These are phyloP conservation scores for Oncorhynchus kisutch DNA, from an alignment of 2,113 vertebrate species.

Conservation along the genomic window DNA sequence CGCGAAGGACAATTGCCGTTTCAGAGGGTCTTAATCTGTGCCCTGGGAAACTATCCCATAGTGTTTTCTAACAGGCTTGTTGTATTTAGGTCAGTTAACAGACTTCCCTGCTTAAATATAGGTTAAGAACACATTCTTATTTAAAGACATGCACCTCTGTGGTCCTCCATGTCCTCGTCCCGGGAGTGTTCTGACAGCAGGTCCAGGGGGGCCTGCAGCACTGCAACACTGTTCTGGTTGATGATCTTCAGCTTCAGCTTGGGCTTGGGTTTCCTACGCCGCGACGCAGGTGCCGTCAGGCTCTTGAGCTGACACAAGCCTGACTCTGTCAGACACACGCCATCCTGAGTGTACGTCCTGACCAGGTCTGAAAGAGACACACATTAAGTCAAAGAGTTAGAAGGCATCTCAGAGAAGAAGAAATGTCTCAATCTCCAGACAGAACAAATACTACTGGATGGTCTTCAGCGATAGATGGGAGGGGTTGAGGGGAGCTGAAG, in stretches of 20 bases:
- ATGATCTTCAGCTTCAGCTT: slow-evolving; percentile 98
- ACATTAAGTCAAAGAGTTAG: not conserved
- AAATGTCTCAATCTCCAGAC: too few relatives aligned
- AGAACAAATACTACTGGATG: too few relatives aligned
- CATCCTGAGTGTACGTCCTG: slow-evolving; percentile 96
- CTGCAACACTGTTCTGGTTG: slow-evolving; percentile 98
- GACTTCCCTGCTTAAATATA: too few relatives aligned
- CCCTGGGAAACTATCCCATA: too few relatives aligned
- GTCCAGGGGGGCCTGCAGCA: slow-evolving; percentile 90
- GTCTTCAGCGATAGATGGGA: too few relatives aligned
- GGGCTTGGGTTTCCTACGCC: slow-evolving; percentile 91
- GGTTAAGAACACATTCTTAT: too few relatives aligned
- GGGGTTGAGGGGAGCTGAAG: too few relatives aligned
- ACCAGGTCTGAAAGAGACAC: slow-evolving; percentile 78
- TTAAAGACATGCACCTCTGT: slow-evolving; percentile 78
- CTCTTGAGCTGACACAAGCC: slow-evolving; percentile 96
- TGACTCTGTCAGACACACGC: slow-evolving; percentile 95
- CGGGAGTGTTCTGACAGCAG: slow-evolving; percentile 87
- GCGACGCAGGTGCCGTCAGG: slow-evolving; percentile 85
- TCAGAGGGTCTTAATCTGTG: too few relatives aligned
- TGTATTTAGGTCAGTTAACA: not conserved
- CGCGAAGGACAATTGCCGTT: not conserved
- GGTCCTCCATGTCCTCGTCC: slow-evolving; percentile 89
- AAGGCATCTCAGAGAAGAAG: too few relatives aligned
- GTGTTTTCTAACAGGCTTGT: not conserved